Percentiles rank a stretch among this genome's conserved stretches.
Evolutionary conservation across 2,888 invertebrate species (phyloP).

Genomic region (Melipona bicolor): DNA sequence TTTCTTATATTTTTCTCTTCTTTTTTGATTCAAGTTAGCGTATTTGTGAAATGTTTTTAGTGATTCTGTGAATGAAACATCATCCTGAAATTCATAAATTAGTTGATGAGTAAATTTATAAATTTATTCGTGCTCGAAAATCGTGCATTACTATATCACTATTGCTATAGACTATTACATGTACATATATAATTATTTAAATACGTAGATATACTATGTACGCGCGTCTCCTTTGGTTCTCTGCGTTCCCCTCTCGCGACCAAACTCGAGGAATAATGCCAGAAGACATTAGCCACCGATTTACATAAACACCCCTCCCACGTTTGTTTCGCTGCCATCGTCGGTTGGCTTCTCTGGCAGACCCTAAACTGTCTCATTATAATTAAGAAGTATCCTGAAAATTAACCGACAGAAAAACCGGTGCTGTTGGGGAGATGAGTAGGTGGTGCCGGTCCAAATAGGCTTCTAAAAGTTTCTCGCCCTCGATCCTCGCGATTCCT

Average conservation of each 20-base stretch:
- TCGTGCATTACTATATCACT: too few relatives aligned
- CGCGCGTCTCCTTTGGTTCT: background rate
- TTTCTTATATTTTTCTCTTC: too few relatives aligned
- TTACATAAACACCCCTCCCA: conserved; percentile 80
- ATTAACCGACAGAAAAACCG: conserved; percentile 79
- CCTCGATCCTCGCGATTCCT: conserved; percentile 37
- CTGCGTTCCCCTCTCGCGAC: conserved; percentile 26
- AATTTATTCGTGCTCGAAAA: too few relatives aligned
- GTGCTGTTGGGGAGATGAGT: conserved; percentile 41
- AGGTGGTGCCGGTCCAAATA: conserved; percentile 67
- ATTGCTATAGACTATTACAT: too few relatives aligned
- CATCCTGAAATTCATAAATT: too few relatives aligned
- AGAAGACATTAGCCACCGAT: conserved; percentile 82
- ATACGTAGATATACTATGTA: background rate
- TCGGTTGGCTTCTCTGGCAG: conserved; percentile 61
- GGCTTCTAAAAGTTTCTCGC: conserved; percentile 69
- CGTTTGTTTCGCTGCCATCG: conserved; percentile 38
- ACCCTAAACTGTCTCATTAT: conserved; percentile 82
- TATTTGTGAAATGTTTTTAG: too few relatives aligned
- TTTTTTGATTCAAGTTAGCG: too few relatives aligned
- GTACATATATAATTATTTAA: too few relatives aligned
- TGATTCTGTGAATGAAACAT: too few relatives aligned
- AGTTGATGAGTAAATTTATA: too few relatives aligned
- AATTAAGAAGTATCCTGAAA: conserved; percentile 83
- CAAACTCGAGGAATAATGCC: conserved; percentile 79